Base-by-base conservation (phyloP, 2,113 vertebrate genomes). In the Anguilla rostrata region DNA sequence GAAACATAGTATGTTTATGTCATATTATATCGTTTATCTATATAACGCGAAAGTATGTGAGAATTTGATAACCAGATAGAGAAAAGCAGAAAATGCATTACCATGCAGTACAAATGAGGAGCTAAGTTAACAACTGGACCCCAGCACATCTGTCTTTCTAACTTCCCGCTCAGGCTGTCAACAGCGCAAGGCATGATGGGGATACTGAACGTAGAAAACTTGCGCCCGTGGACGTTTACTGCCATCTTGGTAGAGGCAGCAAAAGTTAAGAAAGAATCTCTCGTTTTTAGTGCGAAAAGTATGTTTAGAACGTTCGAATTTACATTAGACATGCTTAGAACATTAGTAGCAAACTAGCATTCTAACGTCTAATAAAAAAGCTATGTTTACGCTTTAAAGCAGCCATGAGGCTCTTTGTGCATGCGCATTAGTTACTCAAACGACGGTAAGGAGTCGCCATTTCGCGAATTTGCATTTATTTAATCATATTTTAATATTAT, bases 231-330 rank as follows among this genome's bases (percentile, higher is more conserved):
- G 7, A 11, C 20, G 11, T n/a, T 15, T 39, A 11, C 78, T 8
- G 56, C 85, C 85, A 86, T 86, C 22, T 86, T 86, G 39, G 26
- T 26, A 49, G 85, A 41, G 85, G 53, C 85, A 63, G 3, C 5
- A 12, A 12, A 46, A 53, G 41, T 22, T 29, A 75, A 26, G 26
- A 75, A 75, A 12, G n/a, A 14, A n/a, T 1, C 20, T 12, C 26
- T 1, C 11, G 5, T 75, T 75, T 75, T 9, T 26, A 75, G n/a
- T 2, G n/a, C 34, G 63, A 71, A 0, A 71, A 46, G 8, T 53
- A 11, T 53, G 49, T 1, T 53, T 53, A 53, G 14, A 53, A 53
- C 49, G 49, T 12, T 11, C 12, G 49, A 53, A 53, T 53, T 11
- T 53, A 53, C 49, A 6, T 11, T 53, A 53, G 22, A 26, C 18